Evolutionary conservation across 1,140 invertebrate genomes (phyloP), one percentile per base, ranked within the genome.

Genomic region (Pemphigus obesinymphae): DNA sequence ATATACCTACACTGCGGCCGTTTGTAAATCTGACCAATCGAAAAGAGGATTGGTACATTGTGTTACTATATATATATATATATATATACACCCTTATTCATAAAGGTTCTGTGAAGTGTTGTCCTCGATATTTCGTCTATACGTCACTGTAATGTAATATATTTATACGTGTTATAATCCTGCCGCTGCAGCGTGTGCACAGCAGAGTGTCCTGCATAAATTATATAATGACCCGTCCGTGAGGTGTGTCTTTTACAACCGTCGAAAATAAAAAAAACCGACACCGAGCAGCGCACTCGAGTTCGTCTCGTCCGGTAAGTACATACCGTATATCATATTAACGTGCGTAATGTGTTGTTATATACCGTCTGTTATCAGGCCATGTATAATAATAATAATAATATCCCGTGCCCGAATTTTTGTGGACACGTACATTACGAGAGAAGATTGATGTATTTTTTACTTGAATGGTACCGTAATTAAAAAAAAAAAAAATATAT

Each of bases 401-500:
- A n/a, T n/a, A n/a, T n/a, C n/a, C n/a, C n/a, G n/a, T n/a, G n/a
- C n/a, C n/a, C n/a, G n/a, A n/a, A n/a, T n/a, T n/a, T n/a, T n/a
- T n/a, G n/a, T n/a, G n/a, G n/a, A n/a, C n/a, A n/a, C n/a, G 26
- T 26, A 26, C 43, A 29, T 26, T 23, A 5, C 1, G 53, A n/a
- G 8, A 40, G 34, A 43, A 58, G 75, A 78, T 78, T 78, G 53
- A 58, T 78, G 53, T n/a, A 11, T 58, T 78, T 61, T 40, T 61
- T n/a, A 26, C 34, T 43, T 61, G 75, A 55, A 78, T 78, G 75
- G 26, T 20, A 53, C 31, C 2, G 37, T 70, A 45, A 58, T 76
- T 76, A 76, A 53, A 76, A 73, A 29, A 31, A 20, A 53, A 31
- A 26, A n/a, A 68, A 40, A 34, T 13, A 66, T 1, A 34, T 20